Conservation (phyloP, 1,140 invertebrate species). For the Nylanderia fulva region DNA sequence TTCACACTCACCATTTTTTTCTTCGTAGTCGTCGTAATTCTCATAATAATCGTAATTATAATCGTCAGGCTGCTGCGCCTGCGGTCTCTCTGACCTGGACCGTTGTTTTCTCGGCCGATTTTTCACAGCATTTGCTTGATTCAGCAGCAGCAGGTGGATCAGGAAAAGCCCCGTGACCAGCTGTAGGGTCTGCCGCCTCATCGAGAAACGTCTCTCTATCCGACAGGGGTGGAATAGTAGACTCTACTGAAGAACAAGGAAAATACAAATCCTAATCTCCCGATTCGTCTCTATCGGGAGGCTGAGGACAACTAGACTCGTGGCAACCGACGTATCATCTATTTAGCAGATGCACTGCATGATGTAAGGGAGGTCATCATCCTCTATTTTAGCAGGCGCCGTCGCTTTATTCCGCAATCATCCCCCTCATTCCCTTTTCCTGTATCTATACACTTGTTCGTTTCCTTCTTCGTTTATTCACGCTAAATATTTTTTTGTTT, state of each 20-base stretch:
- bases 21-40: constrained; percentile 78
- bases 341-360: constrained; percentile 78
- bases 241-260: not conserved
- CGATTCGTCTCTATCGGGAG: constrained; percentile 73
- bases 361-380: constrained; percentile 78
- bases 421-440: constrained; percentile 54
- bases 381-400: constrained; percentile 71
- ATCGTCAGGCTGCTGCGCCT: constrained; percentile 67
- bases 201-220: constrained; percentile 40
- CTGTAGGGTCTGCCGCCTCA: constrained; percentile 62
- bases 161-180: constrained; percentile 62
- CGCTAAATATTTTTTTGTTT: not conserved
- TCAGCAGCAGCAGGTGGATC: constrained; percentile 60
- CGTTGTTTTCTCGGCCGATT: constrained; percentile 70
- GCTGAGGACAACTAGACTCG: constrained; percentile 79
- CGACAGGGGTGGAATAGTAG: constrained; percentile 1
- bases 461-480: not conserved
- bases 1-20: constrained; percentile 75
- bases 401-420: constrained; percentile 56
- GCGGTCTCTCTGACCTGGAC: constrained; percentile 63
- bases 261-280: constrained; percentile 60
- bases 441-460: constrained; percentile 15
- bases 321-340: constrained; percentile 74
- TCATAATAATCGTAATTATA: constrained; percentile 78
- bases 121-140: constrained; percentile 60